Evolutionary conservation across 2,888 invertebrate species (phyloP).

Genomic region (Toxonevra muliebris): DNA sequence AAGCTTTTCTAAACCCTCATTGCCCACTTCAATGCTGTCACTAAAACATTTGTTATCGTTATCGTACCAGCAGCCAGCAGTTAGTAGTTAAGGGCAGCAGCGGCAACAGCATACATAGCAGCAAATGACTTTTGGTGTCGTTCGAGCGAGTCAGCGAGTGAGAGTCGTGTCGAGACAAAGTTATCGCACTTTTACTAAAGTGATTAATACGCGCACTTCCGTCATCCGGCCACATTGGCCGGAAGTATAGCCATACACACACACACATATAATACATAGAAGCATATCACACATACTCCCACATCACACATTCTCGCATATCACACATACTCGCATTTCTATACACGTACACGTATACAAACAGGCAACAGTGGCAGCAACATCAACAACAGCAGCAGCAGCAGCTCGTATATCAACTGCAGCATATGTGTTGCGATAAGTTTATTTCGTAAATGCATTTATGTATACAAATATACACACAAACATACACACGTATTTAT

Average conservation of each 20-base stretch:
- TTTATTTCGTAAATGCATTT: background rate
- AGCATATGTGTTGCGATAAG: slow-evolving; percentile 17
- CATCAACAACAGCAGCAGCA: too few relatives aligned
- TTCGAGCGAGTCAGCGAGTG: background rate
- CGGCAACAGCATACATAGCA: background rate
- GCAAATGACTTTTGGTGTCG: background rate
- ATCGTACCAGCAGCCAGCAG: background rate
- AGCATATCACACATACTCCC: background rate
- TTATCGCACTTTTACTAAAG: slow-evolving; percentile 35
- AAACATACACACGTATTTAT: slow-evolving; percentile 9
- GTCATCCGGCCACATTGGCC: slow-evolving; percentile 26
- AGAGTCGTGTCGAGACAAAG: slow-evolving; percentile 18
- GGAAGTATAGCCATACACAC: slow-evolving; percentile 24
- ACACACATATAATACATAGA: background rate
- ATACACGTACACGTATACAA: background rate
- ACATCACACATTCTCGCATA: background rate
- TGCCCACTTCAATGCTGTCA: background rate
- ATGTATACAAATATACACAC: slow-evolving; percentile 1
- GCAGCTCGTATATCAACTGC: slow-evolving; percentile 10
- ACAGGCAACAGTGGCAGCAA: background rate
- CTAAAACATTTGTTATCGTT: slow-evolving; percentile 6
- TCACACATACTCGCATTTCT: background rate
- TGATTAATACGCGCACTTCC: slow-evolving; percentile 38
- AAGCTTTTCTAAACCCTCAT: background rate
- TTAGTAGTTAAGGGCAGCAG: background rate